Evolutionary conservation across 1,140 invertebrate species (phyloP), one percentile per base, ranked within the genome.

Genomic region (Anoplophora glabripennis): DNA sequence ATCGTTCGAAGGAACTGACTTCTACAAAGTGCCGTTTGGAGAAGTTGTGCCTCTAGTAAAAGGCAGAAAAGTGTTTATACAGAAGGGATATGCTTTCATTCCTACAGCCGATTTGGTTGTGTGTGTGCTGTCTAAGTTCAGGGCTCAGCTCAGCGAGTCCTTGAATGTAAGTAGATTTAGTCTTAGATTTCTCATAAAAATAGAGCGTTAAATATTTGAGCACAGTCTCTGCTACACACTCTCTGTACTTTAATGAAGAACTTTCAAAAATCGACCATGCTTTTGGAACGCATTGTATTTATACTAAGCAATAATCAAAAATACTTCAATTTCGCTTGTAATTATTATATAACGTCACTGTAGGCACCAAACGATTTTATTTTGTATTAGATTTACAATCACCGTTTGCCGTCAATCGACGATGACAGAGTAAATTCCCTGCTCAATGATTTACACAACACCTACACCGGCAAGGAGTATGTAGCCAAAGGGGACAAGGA

Each of bases 61-160:
- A 70, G 76, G 73, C 36, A 82, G 93, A 54, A 90, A 84, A 75
- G 89, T 96, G 11, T 96, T 85, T 72, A 61, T 99, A 0, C 79
- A 85, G 61, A 78, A 81, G 53, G 96, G 97, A n/a, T 90, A 81
- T 75, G 95, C 93, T 14, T 99, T 90, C 80, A 87, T 99, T 34
- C 88, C 91, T 1, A 83, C 86, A 61, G 83, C 80, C 63, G 94
- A 98, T 62, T 81, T 99, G 58, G 84, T 91, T 46, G 89, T 89
- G 7, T 86, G 97, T 21, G 80, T 99, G 55, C 79, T 86, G n/a
- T 82, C 86, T 11, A 81, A 86, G 62, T 96, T 91, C 72, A 83
- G 89, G 72, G 79, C 81, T 21, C 79, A 87, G 66, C 83, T 99
- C 15, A 87, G 86, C 46, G 82, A 86, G 57, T 84, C 85, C 36